These are phyloP conservation scores for Cheumatopsyche charites DNA, from an alignment of 1,140 invertebrate species.

Conservation along the genomic window DNA sequence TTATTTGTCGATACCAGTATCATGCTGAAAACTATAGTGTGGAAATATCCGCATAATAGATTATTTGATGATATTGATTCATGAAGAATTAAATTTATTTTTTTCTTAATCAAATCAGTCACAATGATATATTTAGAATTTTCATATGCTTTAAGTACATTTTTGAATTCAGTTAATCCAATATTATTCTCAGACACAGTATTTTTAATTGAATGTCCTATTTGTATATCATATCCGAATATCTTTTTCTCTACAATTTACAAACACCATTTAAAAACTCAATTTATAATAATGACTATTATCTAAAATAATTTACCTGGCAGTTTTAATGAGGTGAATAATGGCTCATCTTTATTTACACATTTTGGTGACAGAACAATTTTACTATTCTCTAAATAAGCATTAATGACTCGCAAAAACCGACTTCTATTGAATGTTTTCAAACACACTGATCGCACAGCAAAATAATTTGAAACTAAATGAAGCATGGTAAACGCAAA, in stretches of 20 bases:
- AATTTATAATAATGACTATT: no score
- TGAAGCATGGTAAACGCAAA: conserved; percentile 79
- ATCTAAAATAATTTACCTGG: conserved; percentile 7
- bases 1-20: conserved; percentile 50
- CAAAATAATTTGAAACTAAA: conserved; percentile 84
- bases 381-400: conserved; percentile 58
- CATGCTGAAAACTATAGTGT: conserved; percentile 60
- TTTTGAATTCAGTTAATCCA: conserved; percentile 50
- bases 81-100: conserved; percentile 60
- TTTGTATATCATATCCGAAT: conserved; percentile 62
- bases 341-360: conserved; percentile 19
- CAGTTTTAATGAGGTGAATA: neutral
- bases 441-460: conserved; percentile 76
- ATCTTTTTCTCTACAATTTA: conserved; percentile 58
- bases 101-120: conserved; percentile 54
- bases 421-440: conserved; percentile 81
- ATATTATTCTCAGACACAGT: conserved; percentile 51
- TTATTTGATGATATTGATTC: conserved; percentile 55
- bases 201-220: conserved; percentile 60
- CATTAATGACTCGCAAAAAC: conserved; percentile 60
- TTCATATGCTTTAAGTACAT: conserved; percentile 54
- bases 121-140: conserved; percentile 60
- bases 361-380: conserved; percentile 3
- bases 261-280: no score
- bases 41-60: conserved; percentile 65